These are phyloP conservation scores for Calameuta idolon DNA, from an alignment of 2,888 invertebrate species.

Conservation along the genomic window DNA sequence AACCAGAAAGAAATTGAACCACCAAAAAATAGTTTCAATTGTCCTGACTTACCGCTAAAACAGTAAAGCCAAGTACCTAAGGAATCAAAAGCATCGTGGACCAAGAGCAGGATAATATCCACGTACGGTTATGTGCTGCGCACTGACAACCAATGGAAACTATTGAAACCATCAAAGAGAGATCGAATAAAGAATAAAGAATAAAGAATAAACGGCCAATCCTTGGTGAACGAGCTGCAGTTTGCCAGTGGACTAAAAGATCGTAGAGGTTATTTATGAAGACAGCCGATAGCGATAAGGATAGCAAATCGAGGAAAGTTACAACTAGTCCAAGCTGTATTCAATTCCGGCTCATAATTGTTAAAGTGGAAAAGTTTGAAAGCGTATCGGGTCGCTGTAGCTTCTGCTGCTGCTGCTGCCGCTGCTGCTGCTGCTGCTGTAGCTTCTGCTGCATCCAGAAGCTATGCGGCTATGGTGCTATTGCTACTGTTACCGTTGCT, in stretches of 20 bases:
- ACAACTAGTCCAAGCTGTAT: constrained; percentile 57
- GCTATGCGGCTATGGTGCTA: neutral
- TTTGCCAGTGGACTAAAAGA: constrained; percentile 25
- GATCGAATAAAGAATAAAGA: neutral
- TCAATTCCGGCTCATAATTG: constrained; percentile 61
- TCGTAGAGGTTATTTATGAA: constrained; percentile 52
- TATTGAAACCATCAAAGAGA: too few relatives aligned
- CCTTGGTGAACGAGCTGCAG: constrained; percentile 3
- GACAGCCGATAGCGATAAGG: constrained; percentile 56
- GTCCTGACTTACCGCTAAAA: too few relatives aligned
- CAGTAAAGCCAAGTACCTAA: too few relatives aligned
- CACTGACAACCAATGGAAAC: too few relatives aligned
- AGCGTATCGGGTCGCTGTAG: constrained; percentile 39
- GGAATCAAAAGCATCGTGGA: too few relatives aligned
- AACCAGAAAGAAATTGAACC: too few relatives aligned
- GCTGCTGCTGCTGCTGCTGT: constrained; percentile 14
- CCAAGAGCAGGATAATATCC: too few relatives aligned
- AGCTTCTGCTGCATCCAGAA: constrained; percentile 4
- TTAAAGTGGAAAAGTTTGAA: constrained; percentile 60
- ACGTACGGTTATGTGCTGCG: too few relatives aligned
- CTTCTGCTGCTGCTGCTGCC: constrained; percentile 14
- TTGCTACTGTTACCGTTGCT: too few relatives aligned
- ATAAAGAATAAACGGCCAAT: constrained; percentile 1
- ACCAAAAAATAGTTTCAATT: too few relatives aligned
- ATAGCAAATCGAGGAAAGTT: constrained; percentile 57